phyloP scores from a whole-genome alignment of 2,888 invertebrate genomes.

The Hofmannophila pseudospretella region DNA sequence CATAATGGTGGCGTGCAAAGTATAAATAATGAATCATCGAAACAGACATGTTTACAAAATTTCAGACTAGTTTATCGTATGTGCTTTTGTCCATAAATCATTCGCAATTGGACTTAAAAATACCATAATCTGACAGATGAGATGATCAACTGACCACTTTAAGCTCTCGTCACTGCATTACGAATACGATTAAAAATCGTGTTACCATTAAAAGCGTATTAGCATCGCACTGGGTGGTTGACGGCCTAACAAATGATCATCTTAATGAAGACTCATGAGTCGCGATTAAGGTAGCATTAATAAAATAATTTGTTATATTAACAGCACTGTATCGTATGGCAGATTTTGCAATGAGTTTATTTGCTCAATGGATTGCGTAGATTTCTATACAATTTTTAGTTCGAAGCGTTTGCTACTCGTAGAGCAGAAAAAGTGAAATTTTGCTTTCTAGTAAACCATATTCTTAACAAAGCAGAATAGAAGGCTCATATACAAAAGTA shows the following conservation, averaged over 20 bases:
- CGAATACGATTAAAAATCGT: constrained; percentile 24
- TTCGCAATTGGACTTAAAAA: constrained; percentile 6
- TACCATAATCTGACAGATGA: constrained; percentile 3
- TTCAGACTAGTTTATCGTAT: background rate
- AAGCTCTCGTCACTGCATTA: constrained; percentile 2
- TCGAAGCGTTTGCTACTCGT: no score
- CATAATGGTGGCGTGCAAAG: background rate
- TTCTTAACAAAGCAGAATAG: no score
- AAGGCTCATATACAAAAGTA: no score
- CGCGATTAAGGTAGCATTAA: constrained; percentile 46
- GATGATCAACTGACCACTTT: constrained; percentile 2
- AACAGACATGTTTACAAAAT: background rate
- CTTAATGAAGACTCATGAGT: constrained; percentile 59
- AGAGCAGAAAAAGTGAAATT: no score
- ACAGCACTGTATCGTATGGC: background rate
- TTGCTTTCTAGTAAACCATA: no score
- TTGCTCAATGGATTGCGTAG: no score
- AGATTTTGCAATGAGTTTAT: no score
- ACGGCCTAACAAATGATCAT: constrained; percentile 47
- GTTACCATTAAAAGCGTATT: constrained; percentile 57
- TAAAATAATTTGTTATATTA: constrained; percentile 42
- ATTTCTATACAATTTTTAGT: no score
- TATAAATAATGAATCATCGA: background rate
- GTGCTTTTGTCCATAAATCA: constrained; percentile 5
- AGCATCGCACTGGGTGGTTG: constrained; percentile 50